Base-by-base conservation (phyloP, 2,113 vertebrate genomes). In the Cygnus buccinator region DNA sequence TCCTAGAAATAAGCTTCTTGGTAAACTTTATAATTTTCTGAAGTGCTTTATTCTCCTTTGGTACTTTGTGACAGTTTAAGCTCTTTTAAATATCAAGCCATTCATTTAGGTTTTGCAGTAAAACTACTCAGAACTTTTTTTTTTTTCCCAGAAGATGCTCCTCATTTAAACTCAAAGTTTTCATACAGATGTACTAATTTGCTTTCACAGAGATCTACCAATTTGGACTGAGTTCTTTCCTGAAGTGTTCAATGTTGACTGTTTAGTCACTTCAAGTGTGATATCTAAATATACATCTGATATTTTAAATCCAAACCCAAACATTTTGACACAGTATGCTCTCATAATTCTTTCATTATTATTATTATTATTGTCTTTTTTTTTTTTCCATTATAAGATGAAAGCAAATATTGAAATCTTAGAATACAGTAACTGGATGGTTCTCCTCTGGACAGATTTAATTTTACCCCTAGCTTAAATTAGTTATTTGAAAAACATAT, bases 261-360 rank as follows among this genome's bases (percentile, higher is more conserved):
- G 13, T 52, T 43, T 84, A 59, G 46, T 91, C 61, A 62, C n/a
- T 54, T 33, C 23, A 94, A 84, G 48, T 33, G 26, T 12, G 4
- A 3, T 75, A 61, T 54, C 43, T 89, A 84, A 91, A 84, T 71
- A 89, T 43, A 39, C 13, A 18, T 29, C 43, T 78, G 54, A 84
- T 35, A 87, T 87, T 90, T 93, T 44, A 88, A 83, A 81, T 77
- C 33, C 20, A 89, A 86, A 93, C 25, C 13, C 21, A 62, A 92
- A 52, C 86, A 83, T 67, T 86, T 94, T 94, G 41, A 74, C 52
- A 63, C 1, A 31, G 18, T 67, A 33, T 74, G 33, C 9, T 87
- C 17, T 84, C 70, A 41, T 37, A 57, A 20, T 6, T 84, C 81
- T 84, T 14, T 28, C 13, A 25, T 52, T 52, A 13, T 52, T 52